phyloP scores from a whole-genome alignment of 2,888 invertebrate genomes.

The Tiliacea aurago region DNA sequence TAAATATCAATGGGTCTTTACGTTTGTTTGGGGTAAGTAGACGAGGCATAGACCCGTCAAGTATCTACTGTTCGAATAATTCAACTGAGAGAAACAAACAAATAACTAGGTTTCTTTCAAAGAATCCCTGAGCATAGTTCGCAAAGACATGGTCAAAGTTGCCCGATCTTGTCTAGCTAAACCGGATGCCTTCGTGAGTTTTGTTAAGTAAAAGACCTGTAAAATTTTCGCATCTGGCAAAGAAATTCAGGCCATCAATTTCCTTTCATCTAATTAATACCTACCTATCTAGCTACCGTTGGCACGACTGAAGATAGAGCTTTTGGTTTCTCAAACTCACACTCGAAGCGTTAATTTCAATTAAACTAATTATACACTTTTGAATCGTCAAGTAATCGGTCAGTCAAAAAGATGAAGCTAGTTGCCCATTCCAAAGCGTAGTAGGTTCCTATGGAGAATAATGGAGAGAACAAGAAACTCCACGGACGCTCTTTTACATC shows the following conservation, averaged over 20 bases:
- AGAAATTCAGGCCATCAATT: background rate
- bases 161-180: background rate
- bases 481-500: background rate
- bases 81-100: background rate
- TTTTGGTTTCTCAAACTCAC: background rate
- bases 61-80: background rate
- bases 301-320: background rate
- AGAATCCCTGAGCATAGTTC: background rate
- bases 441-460: background rate
- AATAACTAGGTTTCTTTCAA: background rate
- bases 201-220: no score
- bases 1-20: conserved; percentile 43
- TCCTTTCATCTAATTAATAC: background rate
- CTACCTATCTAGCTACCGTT: background rate
- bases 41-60: background rate
- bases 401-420: background rate
- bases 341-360: background rate
- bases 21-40: conserved; percentile 17
- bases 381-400: background rate
- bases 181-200: background rate
- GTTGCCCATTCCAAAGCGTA: background rate
- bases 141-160: background rate
- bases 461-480: background rate
- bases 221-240: background rate
- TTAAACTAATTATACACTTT: background rate